Conservation (phyloP, 1,140 invertebrate species). For the Leptinotarsa lineolata region DNA sequence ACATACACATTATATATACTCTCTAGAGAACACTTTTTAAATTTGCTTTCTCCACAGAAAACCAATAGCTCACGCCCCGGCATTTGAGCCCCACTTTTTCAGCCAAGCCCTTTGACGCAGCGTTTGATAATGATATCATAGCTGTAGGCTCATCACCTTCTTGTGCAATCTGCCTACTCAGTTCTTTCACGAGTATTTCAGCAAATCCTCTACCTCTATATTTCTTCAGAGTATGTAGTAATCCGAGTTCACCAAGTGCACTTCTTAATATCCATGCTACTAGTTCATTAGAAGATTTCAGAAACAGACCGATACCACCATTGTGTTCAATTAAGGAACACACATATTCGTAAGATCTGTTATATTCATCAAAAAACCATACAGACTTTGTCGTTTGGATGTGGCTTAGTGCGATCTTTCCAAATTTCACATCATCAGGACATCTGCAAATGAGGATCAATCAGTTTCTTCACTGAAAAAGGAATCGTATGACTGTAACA, state of each 20-base stretch:
- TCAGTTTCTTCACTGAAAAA: no score
- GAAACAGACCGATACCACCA: slow-evolving; percentile 47
- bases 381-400: no score
- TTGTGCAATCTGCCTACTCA: slow-evolving; percentile 48
- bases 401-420: no score
- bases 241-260: slow-evolving; percentile 52
- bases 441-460: no score
- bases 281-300: slow-evolving; percentile 40
- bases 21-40: no score
- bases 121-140: slow-evolving; percentile 47
- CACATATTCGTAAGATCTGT: slow-evolving; percentile 44
- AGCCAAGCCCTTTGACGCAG: slow-evolving; percentile 48
- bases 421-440: no score
- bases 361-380: no score
- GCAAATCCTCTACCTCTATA: slow-evolving; percentile 54
- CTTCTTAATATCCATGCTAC: slow-evolving; percentile 51
- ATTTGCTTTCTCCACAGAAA: no score
- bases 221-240: slow-evolving; percentile 51
- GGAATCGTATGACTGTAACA: no score
- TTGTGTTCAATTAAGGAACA: slow-evolving; percentile 42
- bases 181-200: slow-evolving; percentile 48
- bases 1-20: no score
- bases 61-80: slow-evolving; percentile 5
- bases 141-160: slow-evolving; percentile 53
- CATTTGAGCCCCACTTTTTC: slow-evolving; percentile 51